Evolutionary conservation across 2,888 invertebrate species (phyloP).

Genomic region (Eupithecia inturbata): DNA sequence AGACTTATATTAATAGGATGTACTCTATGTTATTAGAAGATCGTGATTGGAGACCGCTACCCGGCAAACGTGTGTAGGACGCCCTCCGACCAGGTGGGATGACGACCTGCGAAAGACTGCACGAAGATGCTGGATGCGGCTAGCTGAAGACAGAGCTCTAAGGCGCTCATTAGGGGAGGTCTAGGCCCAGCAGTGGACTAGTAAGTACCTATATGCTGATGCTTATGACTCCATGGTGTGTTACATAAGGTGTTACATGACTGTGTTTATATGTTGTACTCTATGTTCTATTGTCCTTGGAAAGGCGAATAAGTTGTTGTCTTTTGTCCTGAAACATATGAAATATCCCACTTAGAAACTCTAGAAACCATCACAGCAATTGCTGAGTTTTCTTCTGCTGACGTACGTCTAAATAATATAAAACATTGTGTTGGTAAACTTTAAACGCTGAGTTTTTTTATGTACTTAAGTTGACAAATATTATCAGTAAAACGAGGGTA

Average conservation of each 20-base stretch:
- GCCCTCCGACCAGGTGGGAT: background rate
- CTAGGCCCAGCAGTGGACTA: background rate
- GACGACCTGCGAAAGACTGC: background rate
- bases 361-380: background rate
- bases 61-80: background rate
- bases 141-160: background rate
- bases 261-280: background rate
- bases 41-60: background rate
- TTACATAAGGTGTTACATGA: background rate
- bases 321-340: slow-evolving; percentile 24
- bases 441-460: background rate
- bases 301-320: slow-evolving; percentile 3
- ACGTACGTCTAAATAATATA: background rate
- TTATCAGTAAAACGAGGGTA: no score
- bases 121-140: background rate
- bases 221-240: background rate
- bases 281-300: background rate
- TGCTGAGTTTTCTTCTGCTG: background rate
- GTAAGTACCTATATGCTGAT: background rate
- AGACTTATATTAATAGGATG: background rate
- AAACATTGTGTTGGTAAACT: background rate
- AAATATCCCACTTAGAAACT: background rate
- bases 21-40: background rate
- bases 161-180: background rate
- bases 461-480: no score